Conservation (phyloP, 2,113 vertebrate genomes). For the Pelvicachromis taeniatus region DNA sequence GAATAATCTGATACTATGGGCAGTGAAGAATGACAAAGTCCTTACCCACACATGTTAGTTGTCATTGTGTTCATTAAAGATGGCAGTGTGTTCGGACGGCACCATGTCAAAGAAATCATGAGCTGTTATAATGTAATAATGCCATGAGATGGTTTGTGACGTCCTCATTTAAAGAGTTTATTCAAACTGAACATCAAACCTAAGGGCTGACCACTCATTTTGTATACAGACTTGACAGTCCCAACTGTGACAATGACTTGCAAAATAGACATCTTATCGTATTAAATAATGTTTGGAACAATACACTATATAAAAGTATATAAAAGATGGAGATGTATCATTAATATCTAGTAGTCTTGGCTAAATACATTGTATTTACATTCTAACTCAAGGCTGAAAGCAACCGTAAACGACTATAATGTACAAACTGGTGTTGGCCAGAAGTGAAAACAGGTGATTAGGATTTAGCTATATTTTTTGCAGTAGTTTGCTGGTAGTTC, state of each 20-base stretch:
- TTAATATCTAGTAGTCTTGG: background rate
- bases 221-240: background rate
- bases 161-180: background rate
- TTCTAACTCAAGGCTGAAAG: background rate
- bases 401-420: background rate
- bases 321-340: background rate
- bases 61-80: background rate
- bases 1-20: background rate
- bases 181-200: background rate
- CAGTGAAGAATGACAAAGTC: background rate
- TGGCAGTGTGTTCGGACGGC: background rate
- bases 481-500: background rate
- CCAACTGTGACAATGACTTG: background rate
- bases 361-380: background rate
- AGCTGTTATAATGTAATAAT: background rate
- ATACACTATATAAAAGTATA: background rate
- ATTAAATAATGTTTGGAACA: background rate
- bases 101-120: background rate
- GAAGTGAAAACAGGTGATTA: background rate
- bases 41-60: background rate
- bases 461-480: background rate
- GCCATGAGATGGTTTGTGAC: background rate
- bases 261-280: background rate
- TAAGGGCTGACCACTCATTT: background rate
- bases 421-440: background rate